Evolutionary conservation across 2,888 invertebrate species (phyloP).

Genomic region (Serrognathus titanus): DNA sequence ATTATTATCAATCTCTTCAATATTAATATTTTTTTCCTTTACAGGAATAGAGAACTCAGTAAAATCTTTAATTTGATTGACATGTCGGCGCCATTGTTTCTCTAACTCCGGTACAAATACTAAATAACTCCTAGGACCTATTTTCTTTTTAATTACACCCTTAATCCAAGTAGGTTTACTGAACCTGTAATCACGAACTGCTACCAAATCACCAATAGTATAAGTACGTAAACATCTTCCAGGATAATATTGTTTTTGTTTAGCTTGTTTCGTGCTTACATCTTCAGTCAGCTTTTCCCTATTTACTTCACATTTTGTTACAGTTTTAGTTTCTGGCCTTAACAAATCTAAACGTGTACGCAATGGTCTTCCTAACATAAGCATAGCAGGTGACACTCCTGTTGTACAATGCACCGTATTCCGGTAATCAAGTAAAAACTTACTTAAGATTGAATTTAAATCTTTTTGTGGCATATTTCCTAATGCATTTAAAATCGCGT

Average conservation of each 20-base stretch:
- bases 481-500: conserved; percentile 7
- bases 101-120: background rate
- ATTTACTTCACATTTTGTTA: too few relatives aligned
- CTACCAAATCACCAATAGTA: background rate
- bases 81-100: background rate
- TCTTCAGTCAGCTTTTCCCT: background rate
- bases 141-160: background rate
- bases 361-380: conserved; percentile 15
- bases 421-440: conserved; percentile 19
- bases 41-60: too few relatives aligned
- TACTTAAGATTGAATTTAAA: background rate
- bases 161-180: background rate
- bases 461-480: too few relatives aligned
- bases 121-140: background rate
- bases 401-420: conserved; percentile 11
- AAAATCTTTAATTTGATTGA: background rate
- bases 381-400: conserved; percentile 5
- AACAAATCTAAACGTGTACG: conserved; percentile 5
- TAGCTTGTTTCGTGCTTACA: background rate
- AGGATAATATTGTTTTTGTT: background rate
- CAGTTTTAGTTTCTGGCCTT: background rate
- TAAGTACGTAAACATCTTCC: background rate
- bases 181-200: background rate
- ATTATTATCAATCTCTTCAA: too few relatives aligned
- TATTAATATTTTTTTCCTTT: too few relatives aligned